Evolutionary conservation across 2,113 vertebrate species (phyloP), one percentile per base, ranked within the genome.

Genomic region (Nothocercus julius): DNA sequence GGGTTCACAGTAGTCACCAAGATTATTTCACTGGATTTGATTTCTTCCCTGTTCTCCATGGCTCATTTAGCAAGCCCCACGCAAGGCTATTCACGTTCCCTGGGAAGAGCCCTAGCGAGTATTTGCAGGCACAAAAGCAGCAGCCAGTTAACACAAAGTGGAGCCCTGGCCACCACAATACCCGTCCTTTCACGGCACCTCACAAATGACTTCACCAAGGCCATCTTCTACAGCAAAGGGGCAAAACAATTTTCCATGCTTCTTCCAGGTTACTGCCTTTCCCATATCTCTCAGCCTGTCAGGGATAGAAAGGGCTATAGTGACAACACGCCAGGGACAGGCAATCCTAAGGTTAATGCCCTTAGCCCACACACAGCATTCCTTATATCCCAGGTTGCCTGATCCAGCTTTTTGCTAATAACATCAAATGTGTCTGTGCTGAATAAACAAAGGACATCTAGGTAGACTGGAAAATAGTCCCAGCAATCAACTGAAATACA

Each of bases 21-120:
- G 72, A 97, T 97, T 92, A 95, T 95, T 94, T 97, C 96, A 92
- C 93, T 98, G 68, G 90, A 94, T 97, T 97, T 96, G 93, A 96
- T 75, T 93, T 67, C 63, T 81, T 79, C 91, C 77, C 81, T 72
- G 66, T 85, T 96, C 85, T 95, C 87, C 77, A 62, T 59, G 96
- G 94, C 40, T 97, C 97, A 96, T 89, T 98, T 94, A 96, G 95
- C 89, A 80, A 92, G 84, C 82, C 91, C 92, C 75, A 25, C 30
- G 47, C 56, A 66, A 49, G 42, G 61, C 94, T 92, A 90, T 95
- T 95, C 81, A 82, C 0, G 13, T 70, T 91, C 36, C 88, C 87
- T 45, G 88, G 81, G 96, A 92, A 95, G 92, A 93, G 28, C 54
- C 87, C 38, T 89, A 94, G 72, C 59, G 32, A 91, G 67, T 30